A percentile compares a stretch with the other conserved stretches of the same genome.
phyloP scores from a whole-genome alignment of 2,888 invertebrate species.

The Ennomos erosarius region DNA sequence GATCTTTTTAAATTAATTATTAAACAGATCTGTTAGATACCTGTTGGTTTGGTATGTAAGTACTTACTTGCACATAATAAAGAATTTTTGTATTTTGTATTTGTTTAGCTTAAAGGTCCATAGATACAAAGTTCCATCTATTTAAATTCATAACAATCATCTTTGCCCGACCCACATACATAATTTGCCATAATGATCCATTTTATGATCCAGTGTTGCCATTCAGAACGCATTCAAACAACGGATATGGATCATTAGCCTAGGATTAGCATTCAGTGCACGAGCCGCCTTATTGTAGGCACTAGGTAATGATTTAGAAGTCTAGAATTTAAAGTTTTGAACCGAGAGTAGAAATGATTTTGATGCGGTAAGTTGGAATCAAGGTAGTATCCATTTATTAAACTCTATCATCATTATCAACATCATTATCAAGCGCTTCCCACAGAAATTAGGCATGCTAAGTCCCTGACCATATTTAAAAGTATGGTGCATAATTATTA shows the following conservation, averaged over 20 bases:
- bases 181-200: constrained; percentile 19
- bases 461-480: too few relatives aligned
- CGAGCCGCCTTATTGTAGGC: constrained; percentile 1
- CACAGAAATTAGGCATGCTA: too few relatives aligned
- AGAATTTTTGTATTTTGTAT: too few relatives aligned
- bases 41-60: too few relatives aligned
- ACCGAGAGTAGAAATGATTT: not conserved
- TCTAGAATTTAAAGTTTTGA: constrained; percentile 17
- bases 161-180: constrained; percentile 23
- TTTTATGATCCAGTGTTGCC: constrained; percentile 16
- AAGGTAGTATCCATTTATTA: too few relatives aligned
- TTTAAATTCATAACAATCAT: constrained; percentile 20
- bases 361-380: not conserved
- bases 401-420: too few relatives aligned
- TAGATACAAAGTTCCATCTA: constrained; percentile 5
- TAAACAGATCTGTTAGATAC: too few relatives aligned
- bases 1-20: too few relatives aligned
- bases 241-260: constrained; percentile 23
- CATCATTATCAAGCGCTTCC: too few relatives aligned
- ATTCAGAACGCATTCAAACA: constrained; percentile 15
- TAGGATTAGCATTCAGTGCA: constrained; percentile 13
- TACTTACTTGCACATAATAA: too few relatives aligned
- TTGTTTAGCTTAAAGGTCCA: not conserved
- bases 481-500: too few relatives aligned
- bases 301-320: constrained; percentile 19